Evolutionary conservation across 2,888 invertebrate species (phyloP).

Genomic region (Drosophila phalerata): DNA sequence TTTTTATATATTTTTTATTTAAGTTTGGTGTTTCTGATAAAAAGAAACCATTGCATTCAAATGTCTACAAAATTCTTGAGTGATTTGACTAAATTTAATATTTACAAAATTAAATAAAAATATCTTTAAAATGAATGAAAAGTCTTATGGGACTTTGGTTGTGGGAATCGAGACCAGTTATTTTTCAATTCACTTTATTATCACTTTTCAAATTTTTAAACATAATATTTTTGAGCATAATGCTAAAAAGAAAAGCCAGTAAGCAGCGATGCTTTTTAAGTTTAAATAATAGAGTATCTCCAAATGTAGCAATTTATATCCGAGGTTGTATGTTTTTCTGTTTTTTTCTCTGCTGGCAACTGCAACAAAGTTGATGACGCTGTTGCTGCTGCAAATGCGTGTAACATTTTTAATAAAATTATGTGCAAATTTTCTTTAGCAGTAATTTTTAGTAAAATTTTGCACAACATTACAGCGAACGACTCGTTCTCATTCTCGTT

Average conservation of each 20-base stretch:
- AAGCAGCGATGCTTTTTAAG: background rate
- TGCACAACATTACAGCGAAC: slow-evolving; percentile 64
- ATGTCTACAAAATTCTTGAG: too few relatives aligned
- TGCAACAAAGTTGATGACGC: slow-evolving; percentile 54
- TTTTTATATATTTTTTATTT: too few relatives aligned
- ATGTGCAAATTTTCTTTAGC: slow-evolving; percentile 81
- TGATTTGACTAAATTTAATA: too few relatives aligned
- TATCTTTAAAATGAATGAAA: too few relatives aligned
- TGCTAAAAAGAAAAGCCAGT: background rate
- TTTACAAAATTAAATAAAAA: too few relatives aligned
- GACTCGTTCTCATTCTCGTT: slow-evolving; percentile 23
- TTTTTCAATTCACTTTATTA: too few relatives aligned
- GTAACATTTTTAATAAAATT: slow-evolving; percentile 82
- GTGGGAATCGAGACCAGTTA: too few relatives aligned
- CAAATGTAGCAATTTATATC: background rate
- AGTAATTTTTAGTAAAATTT: slow-evolving; percentile 78
- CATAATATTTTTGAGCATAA: too few relatives aligned
- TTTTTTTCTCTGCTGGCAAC: slow-evolving; percentile 10
- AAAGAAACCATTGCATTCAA: too few relatives aligned
- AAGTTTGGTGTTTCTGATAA: too few relatives aligned
- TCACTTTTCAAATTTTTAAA: too few relatives aligned
- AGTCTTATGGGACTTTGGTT: too few relatives aligned
- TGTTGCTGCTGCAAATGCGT: slow-evolving; percentile 71
- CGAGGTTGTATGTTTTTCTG: background rate
- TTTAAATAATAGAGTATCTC: background rate